Conservation (phyloP, 2,797 vertebrate species). For the Acrossocheilus fasciatus region DNA sequence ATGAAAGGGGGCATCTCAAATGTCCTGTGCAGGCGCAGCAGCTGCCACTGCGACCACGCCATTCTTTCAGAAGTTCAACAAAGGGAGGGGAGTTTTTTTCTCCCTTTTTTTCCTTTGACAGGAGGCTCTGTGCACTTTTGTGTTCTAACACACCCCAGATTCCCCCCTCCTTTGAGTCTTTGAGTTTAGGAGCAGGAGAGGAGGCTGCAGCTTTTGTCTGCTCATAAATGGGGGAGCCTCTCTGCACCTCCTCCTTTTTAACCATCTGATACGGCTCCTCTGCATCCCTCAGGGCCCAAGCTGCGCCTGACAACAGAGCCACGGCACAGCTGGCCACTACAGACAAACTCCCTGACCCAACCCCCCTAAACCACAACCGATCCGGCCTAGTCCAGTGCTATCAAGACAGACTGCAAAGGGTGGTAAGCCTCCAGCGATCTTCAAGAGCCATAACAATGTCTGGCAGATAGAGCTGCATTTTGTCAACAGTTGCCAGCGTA, state of each 20-base stretch:
- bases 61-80: constrained; percentile 72
- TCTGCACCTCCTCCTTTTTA: constrained; percentile 55
- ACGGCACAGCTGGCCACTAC: constrained; percentile 61
- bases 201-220: constrained; percentile 74
- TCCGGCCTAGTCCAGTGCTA: constrained; percentile 16
- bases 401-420: constrained; percentile 37
- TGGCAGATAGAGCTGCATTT: constrained; percentile 56
- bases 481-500: constrained; percentile 65
- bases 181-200: constrained; percentile 70
- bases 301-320: constrained; percentile 39
- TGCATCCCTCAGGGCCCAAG: constrained; percentile 55
- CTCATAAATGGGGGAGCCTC: constrained; percentile 56
- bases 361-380: constrained; percentile 32
- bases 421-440: constrained; percentile 28
- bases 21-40: constrained; percentile 77
- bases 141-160: constrained; percentile 63
- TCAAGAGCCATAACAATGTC: constrained; percentile 59
- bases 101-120: constrained; percentile 52
- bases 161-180: constrained; percentile 53
- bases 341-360: constrained; percentile 56
- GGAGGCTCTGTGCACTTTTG: constrained; percentile 71
- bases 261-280: constrained; percentile 69
- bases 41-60: constrained; percentile 75
- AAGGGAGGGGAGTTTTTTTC: constrained; percentile 61
- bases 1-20: constrained; percentile 76